A percentile compares a stretch with the other conserved stretches of the same genome.
These are phyloP conservation scores for Tupaia tana DNA, from an alignment of 2,113 vertebrate species.

Conservation along the genomic window DNA sequence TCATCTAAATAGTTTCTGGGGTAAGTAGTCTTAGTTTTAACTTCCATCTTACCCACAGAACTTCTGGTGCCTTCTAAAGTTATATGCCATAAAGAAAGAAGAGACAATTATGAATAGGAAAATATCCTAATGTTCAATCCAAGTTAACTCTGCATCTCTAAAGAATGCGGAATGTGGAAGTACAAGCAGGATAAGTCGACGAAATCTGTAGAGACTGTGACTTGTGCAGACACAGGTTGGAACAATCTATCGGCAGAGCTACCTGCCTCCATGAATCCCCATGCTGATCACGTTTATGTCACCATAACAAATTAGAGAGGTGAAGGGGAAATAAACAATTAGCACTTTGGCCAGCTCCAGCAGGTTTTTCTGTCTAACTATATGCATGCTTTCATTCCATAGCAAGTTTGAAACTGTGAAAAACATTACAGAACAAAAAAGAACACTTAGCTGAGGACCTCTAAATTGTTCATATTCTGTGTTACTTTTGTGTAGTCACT, in stretches of 20 bases:
- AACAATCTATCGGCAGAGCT: background rate
- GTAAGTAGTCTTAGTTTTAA: background rate
- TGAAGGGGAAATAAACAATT: slow-evolving; percentile 58
- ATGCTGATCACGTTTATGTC: background rate
- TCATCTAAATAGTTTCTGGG: background rate
- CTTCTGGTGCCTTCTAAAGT: background rate
- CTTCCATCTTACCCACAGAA: background rate
- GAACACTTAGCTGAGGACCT: background rate
- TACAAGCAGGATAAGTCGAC: background rate
- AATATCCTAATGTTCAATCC: background rate
- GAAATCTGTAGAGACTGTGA: background rate
- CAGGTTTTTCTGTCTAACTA: background rate
- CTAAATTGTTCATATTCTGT: background rate
- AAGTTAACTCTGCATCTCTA: background rate
- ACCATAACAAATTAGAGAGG: slow-evolving; percentile 47
- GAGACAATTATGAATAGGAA: background rate
- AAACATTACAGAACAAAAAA: slow-evolving; percentile 35
- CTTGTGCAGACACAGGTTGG: background rate
- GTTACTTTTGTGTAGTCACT: background rate
- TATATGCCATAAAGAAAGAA: background rate
- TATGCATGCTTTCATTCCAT: slow-evolving; percentile 33
- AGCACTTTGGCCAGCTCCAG: slow-evolving; percentile 26
- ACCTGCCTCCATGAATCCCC: background rate
- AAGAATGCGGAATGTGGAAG: background rate
- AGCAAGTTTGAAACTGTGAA: slow-evolving; percentile 37